Percentiles rank a stretch among this genome's conserved stretches.
phyloP scores from a whole-genome alignment of 2,797 vertebrate species.

The Onychomys arenicola region DNA sequence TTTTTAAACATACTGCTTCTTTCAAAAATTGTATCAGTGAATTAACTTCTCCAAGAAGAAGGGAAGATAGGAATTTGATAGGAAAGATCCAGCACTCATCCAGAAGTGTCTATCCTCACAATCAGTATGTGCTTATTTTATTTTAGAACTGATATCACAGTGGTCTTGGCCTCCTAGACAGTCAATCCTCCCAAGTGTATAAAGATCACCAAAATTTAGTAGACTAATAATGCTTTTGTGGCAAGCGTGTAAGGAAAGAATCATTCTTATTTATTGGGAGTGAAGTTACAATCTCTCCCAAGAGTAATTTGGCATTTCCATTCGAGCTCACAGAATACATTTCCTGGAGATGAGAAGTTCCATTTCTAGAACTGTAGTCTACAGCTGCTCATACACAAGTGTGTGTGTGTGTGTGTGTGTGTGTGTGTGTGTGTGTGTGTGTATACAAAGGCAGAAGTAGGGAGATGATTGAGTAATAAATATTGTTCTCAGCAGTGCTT shows the following conservation, averaged over 20 bases:
- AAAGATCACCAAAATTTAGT: constrained; percentile 49
- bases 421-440: no score
- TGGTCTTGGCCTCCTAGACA: background rate
- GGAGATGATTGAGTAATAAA: background rate
- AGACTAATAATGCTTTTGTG: constrained; percentile 51
- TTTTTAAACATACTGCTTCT: background rate
- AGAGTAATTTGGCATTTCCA: constrained; percentile 38
- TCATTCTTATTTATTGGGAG: constrained; percentile 6
- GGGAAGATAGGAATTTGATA: constrained; percentile 24
- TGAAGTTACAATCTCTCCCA: constrained; percentile 13
- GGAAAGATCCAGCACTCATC: background rate
- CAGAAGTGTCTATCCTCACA: background rate
- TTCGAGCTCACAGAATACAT: constrained; percentile 16
- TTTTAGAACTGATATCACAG: background rate
- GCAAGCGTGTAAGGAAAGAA: constrained; percentile 35
- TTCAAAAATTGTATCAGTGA: constrained; percentile 1
- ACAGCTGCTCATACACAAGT: background rate
- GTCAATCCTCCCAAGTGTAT: background rate
- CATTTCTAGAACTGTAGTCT: constrained; percentile 3
- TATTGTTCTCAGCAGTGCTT: constrained; percentile 17
- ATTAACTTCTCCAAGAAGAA: constrained; percentile 28
- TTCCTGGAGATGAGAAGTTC: constrained; percentile 9
- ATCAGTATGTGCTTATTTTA: constrained; percentile 35
- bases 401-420: background rate
- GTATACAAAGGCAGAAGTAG: background rate